Evolutionary conservation across 1,140 invertebrate genomes (phyloP).

Genomic region (Chelonus insularis): DNA sequence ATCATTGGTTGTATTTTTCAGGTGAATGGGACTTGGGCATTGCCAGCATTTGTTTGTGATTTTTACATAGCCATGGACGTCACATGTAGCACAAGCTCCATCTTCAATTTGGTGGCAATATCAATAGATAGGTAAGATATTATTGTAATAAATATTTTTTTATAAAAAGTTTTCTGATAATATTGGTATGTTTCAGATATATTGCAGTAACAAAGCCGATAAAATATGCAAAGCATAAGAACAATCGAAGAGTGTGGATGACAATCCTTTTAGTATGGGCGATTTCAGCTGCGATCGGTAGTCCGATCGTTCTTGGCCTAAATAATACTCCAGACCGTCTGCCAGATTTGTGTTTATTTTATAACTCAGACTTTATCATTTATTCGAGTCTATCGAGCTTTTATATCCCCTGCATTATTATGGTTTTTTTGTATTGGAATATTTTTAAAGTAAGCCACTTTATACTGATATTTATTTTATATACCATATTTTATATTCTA

Average conservation of each 20-base stretch:
- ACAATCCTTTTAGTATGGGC: conserved; percentile 97
- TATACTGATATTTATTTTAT: neutral
- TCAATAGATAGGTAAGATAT: conserved; percentile 98
- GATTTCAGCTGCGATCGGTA: conserved; percentile 94
- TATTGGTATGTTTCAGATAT: conserved; percentile 75
- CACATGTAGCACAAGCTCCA: conserved; percentile 97
- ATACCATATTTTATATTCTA: neutral
- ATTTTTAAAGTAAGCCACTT: conserved; percentile 84
- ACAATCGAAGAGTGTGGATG: conserved; percentile 90
- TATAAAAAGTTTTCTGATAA: too few species aligned
- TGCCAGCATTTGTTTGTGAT: conserved; percentile 92
- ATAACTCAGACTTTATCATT: conserved; percentile 97
- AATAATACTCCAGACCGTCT: conserved; percentile 84
- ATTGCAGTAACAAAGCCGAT: conserved; percentile 98
- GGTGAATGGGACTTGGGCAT: conserved; percentile 83
- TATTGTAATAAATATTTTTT: too few species aligned
- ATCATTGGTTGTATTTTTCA: conserved; percentile 61
- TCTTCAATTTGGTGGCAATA: conserved; percentile 98
- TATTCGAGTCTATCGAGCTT: conserved; percentile 98
- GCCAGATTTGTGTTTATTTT: conserved; percentile 88
- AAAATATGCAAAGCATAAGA: conserved; percentile 98
- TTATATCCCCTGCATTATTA: conserved; percentile 98
- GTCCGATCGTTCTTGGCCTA: conserved; percentile 93
- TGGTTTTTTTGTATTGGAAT: conserved; percentile 98
- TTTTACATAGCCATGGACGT: conserved; percentile 99